A percentile compares a stretch with the other conserved stretches of the same genome.
Evolutionary conservation across 2,113 vertebrate genomes (phyloP).

Genomic region (Thomomys bottae): DNA sequence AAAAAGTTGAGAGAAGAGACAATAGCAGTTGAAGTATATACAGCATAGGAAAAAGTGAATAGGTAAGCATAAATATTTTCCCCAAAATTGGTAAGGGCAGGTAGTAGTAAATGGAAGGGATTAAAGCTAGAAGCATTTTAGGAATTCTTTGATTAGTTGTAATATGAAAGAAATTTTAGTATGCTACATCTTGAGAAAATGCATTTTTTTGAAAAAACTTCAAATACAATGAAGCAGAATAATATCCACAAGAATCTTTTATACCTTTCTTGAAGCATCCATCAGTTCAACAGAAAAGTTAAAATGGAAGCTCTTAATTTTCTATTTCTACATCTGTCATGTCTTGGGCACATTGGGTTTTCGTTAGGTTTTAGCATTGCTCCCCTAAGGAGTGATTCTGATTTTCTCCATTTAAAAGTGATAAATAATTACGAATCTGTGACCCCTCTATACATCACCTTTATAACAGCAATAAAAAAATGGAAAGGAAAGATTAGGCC

Average conservation of each 20-base stretch:
- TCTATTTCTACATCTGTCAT: slow-evolving; percentile 10
- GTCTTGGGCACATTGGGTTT: neutral
- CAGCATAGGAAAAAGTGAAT: neutral
- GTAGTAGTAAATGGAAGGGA: neutral
- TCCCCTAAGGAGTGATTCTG: neutral
- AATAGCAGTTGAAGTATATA: neutral
- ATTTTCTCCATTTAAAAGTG: neutral
- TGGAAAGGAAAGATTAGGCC: no score
- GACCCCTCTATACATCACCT: no score
- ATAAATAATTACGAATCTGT: no score
- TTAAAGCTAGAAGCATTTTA: neutral
- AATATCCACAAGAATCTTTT: neutral
- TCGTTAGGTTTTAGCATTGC: slow-evolving; percentile 8
- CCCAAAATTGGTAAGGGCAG: neutral
- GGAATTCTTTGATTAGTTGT: neutral
- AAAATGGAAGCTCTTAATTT: neutral
- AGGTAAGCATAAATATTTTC: neutral
- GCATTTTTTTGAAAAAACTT: neutral
- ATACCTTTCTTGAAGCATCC: neutral
- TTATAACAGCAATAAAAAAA: no score
- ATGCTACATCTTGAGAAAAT: neutral
- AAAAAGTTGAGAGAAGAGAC: neutral
- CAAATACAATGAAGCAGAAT: neutral
- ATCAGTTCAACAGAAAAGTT: neutral
- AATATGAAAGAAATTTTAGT: neutral